phyloP scores from a whole-genome alignment of 2,113 vertebrate species.

The Pseudorasbora parva region DNA sequence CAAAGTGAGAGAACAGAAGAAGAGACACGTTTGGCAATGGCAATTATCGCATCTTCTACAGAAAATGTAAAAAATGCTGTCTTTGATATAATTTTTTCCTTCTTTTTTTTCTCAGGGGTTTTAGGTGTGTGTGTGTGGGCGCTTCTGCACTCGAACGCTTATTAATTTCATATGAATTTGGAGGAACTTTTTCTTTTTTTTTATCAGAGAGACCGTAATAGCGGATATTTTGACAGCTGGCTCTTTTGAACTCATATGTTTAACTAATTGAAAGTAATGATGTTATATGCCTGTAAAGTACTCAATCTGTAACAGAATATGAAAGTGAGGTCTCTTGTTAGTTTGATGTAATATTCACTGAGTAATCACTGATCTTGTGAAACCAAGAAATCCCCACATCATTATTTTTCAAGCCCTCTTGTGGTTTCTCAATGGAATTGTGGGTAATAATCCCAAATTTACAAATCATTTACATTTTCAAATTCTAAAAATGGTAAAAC shows the following conservation, averaged over 20 bases:
- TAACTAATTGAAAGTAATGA: constrained; percentile 33
- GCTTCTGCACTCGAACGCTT: background rate
- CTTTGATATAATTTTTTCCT: background rate
- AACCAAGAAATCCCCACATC: background rate
- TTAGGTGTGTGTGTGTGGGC: too few species aligned
- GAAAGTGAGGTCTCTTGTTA: background rate
- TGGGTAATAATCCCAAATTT: background rate
- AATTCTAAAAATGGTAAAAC: background rate
- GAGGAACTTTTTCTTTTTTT: background rate
- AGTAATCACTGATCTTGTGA: background rate
- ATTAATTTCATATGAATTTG: background rate
- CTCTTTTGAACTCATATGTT: constrained; percentile 2
- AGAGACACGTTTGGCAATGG: background rate
- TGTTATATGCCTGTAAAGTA: background rate
- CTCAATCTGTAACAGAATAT: background rate
- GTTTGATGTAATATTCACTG: background rate
- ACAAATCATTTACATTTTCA: background rate
- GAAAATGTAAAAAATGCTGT: background rate
- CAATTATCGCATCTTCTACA: background rate
- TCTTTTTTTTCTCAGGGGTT: background rate
- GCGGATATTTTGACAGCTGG: constrained; percentile 7
- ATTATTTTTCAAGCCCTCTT: background rate
- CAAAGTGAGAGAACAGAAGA: background rate
- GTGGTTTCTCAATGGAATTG: background rate
- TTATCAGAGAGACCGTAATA: background rate